Base-by-base conservation (phyloP, 2,113 vertebrate genomes). In the Tragelaphus strepsiceros region DNA sequence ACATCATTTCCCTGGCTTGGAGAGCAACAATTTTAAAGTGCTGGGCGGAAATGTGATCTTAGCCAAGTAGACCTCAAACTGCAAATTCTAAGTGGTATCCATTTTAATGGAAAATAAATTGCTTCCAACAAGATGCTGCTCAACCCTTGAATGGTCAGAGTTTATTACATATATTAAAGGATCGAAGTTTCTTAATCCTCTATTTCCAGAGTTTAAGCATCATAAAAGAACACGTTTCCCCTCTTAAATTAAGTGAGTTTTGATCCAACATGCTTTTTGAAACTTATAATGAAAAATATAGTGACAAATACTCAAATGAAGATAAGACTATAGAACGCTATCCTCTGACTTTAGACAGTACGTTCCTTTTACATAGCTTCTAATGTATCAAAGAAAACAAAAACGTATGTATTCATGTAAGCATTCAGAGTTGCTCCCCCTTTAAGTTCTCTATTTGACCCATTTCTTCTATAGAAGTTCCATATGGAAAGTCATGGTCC, bases 51-150 rank as follows among this genome's bases (percentile, higher is more conserved):
- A 91, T 62, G 32, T 97, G 21, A 46, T 95, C 77, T 97, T 58
- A 81, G 49, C 56, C 62, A 97, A 97, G n/a, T 26, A 94, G 74
- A 94, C n/a, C 6, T 88, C 94, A 96, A 96, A 84, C 0, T 26
- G 4, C 28, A 90, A 88, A 90, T 90, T 97, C 58, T 53, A 87
- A 97, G 62, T 82, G 30, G 39, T 71, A 26, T 81, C 56, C 89
- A 62, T 97, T 92, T 96, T 92, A 92, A 88, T 58, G 94, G 83
- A 89, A 91, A 96, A 88, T 77, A 67, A 92, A 90, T 32, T 24
- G 46, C 84, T 91, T 87, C 67, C 61, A 93, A 74, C 1, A 71
- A 97, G 51, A 91, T 10, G 14, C 49, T 53, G 26, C 35, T 93
- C 43, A 86, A 46, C 26, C 16, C 39, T 49, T 95, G 28, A 93